Evolutionary conservation across 2,113 vertebrate genomes (phyloP), one percentile per base, ranked within the genome.

Genomic region (Xenopus laevis): DNA sequence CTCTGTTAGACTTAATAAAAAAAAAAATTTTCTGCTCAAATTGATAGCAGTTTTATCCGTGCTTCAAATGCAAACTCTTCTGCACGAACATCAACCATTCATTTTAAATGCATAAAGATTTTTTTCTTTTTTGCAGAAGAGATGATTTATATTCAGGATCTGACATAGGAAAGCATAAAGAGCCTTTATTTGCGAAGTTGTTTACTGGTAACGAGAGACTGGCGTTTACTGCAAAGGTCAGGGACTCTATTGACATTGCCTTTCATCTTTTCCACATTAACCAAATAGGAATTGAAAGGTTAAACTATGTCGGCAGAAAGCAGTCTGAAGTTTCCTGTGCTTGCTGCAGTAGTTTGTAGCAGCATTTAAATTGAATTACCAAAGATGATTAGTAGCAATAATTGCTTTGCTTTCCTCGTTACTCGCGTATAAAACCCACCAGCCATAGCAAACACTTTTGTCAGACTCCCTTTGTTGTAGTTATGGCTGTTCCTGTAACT

Each of bases 211-310:
- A 82, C 79, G 76, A 72, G 71, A 81, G 16, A 78, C 59, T 79
- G 82, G 78, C 84, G 60, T 84, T 84, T 82, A 79, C 53, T 47
- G 7, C 78, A 85, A 83, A 87, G 79, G 79, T 87, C 81, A 81
- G 71, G 79, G 72, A 79, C 70, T 84, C 11, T 64, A 61, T 78
- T 18, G 17, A 79, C 65, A 81, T 40, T 33, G 73, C 21, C 18
- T 83, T 81, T 71, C 44, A 63, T 46, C 33, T 57, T 68, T 79
- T 61, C 60, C 47, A 77, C 53, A 79, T 86, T 84, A 70, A 63
- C 73, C 23, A 86, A 83, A 72, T 81, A 75, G 2, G 67, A 80
- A 80, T 77, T 77, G 71, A 82, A 86, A 81, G 80, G 82, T 33
- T 80, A 81, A 82, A 84, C 81, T 82, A 64, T 13, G 4, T 80